phyloP scores from a whole-genome alignment of 2,797 vertebrate genomes.

The Nannoperca obscura region DNA sequence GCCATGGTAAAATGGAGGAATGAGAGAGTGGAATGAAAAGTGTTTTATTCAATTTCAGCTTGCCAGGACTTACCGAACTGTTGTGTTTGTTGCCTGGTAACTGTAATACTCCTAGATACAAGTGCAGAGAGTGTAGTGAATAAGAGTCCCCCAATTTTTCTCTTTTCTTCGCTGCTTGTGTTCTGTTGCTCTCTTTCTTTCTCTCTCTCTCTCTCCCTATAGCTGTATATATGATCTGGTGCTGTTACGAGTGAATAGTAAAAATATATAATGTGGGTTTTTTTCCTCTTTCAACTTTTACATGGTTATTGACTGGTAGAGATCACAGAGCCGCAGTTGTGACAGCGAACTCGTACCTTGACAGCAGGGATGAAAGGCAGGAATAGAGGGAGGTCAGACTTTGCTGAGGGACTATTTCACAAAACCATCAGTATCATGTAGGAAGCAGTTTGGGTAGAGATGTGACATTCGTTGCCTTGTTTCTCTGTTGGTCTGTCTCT shows the following conservation, averaged over 20 bases:
- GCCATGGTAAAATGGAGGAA: constrained; percentile 61
- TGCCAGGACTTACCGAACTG: constrained; percentile 68
- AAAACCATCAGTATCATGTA: constrained; percentile 62
- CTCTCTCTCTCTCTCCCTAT: constrained; percentile 10
- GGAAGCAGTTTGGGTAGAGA: constrained; percentile 45
- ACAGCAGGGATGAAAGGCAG: constrained; percentile 65
- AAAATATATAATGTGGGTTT: constrained; percentile 24
- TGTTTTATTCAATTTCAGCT: constrained; percentile 75
- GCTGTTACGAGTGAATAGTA: constrained; percentile 31
- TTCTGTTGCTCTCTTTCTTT: constrained; percentile 1
- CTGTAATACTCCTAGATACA: constrained; percentile 69
- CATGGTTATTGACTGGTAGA: constrained; percentile 41
- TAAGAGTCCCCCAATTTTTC: constrained; percentile 50
- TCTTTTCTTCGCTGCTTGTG: constrained; percentile 43
- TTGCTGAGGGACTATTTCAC: constrained; percentile 67
- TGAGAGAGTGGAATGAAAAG: constrained; percentile 64
- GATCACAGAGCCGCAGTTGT: constrained; percentile 67
- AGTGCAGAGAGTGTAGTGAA: constrained; percentile 60
- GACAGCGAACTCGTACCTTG: constrained; percentile 63
- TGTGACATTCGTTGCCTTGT: constrained; percentile 54
- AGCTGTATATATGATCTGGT: constrained; percentile 7
- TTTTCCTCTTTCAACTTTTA: constrained; percentile 16
- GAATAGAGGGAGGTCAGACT: constrained; percentile 65
- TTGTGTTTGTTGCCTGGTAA: constrained; percentile 80
- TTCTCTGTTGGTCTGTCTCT: constrained; percentile 32